phyloP scores from a whole-genome alignment of 2,113 vertebrate species.

The Hyla sarda region DNA sequence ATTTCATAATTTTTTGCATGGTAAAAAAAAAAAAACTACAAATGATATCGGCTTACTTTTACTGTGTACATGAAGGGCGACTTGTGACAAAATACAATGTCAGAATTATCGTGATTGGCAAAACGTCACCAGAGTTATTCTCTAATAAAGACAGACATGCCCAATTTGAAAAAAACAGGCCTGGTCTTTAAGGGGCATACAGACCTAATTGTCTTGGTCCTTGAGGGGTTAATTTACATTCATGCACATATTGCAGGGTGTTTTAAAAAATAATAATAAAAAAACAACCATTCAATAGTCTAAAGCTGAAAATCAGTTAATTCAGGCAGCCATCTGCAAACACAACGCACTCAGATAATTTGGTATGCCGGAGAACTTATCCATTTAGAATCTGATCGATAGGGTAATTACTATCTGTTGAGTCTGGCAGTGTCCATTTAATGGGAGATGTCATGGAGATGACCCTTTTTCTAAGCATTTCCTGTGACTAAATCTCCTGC shows the following conservation, averaged over 20 bases:
- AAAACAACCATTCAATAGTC: background rate
- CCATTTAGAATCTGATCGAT: slow-evolving; percentile 55
- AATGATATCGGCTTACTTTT: too few species aligned
- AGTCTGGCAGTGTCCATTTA: slow-evolving; percentile 52
- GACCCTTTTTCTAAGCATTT: slow-evolving; percentile 53
- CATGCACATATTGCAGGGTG: background rate
- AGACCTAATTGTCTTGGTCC: too few species aligned
- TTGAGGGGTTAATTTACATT: background rate
- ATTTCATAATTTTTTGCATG: too few species aligned
- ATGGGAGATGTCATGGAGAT: slow-evolving; percentile 49
- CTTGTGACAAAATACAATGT: too few species aligned
- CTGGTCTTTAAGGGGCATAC: too few species aligned
- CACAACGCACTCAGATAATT: slow-evolving; percentile 48
- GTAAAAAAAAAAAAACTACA: too few species aligned
- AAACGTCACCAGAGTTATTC: too few species aligned
- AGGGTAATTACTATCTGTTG: slow-evolving; percentile 59
- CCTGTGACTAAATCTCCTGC: slow-evolving; percentile 52
- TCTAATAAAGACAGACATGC: too few species aligned
- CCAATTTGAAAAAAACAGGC: too few species aligned
- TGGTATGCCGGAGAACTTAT: slow-evolving; percentile 46
- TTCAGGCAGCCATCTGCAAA: slow-evolving; percentile 32
- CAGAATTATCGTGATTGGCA: too few species aligned
- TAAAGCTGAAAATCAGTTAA: slow-evolving; percentile 17
- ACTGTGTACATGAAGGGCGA: too few species aligned
- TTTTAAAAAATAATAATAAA: background rate